Base-by-base conservation (phyloP, 2,797 vertebrate species). In the Hydrophis major region DNA sequence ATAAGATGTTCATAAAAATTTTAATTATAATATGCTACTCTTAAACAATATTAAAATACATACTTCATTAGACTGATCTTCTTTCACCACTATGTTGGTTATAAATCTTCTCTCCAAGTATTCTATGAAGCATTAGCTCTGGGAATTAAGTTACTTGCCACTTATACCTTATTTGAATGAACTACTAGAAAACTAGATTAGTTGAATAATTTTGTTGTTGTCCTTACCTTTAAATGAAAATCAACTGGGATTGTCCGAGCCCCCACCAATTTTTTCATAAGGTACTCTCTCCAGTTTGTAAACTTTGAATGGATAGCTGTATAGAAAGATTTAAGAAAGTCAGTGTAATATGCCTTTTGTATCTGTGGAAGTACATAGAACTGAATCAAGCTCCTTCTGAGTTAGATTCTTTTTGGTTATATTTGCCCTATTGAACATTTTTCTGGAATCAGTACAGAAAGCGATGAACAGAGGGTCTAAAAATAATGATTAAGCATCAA, bases 221-320 rank as follows among this genome's bases (percentile, higher is more conserved):
- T 22, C 50, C 92, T 93, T 37, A 99, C 99, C 98, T 99, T 99
- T 59, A 98, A 95, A 92, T 99, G 98, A 96, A 99, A 99, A 94
- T 99, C 99, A 88, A 98, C 99, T 12, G 99, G 99, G n/a, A 99
- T 97, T 1, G 99, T 99, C 94, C 97, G 97, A 89, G 98, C 96
- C 92, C 99, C 99, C 95, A 99, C 98, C 95, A 99, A 95, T 94
- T 97, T 99, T 78, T 98, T 98, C 98, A 99, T 99, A 96, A 99
- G 98, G 95, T 99, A 99, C 61, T 97, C 97, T 95, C 98, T 99
- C 99, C 99, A 99, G 89, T 99, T 98, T 3, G 97, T 97, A 95
- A 97, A 97, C 91, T 97, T 98, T 94, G 97, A 97, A 10, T 98
- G 98, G 92, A 98, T 98, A 94, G 96, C 98, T 98, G 95, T 0